Evolutionary conservation across 2,113 vertebrate species (phyloP).

Genomic region (Sphyrna mokarran): DNA sequence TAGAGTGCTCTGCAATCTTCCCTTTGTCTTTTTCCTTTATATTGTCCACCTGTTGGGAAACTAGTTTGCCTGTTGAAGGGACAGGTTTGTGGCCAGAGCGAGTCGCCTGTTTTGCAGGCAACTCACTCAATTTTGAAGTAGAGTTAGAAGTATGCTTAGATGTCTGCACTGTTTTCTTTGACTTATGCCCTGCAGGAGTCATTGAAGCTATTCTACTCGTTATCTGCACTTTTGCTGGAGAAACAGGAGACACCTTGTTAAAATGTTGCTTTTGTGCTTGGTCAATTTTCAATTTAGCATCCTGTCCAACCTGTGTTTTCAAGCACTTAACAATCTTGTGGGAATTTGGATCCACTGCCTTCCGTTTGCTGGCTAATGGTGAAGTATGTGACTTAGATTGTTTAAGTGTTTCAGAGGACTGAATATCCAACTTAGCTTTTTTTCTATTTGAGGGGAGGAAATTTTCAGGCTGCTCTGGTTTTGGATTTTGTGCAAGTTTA

Average conservation of each 20-base stretch:
- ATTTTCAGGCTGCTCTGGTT: conserved; percentile 35
- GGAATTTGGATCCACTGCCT: conserved; percentile 51
- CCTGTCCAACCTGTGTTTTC: conserved; percentile 59
- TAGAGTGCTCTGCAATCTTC: conserved; percentile 47
- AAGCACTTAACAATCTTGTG: conserved; percentile 67
- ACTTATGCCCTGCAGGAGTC: not conserved
- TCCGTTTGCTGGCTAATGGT: conserved; percentile 61
- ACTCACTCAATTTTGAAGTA: not conserved
- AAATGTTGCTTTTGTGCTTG: not conserved
- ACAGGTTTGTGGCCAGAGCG: conserved; percentile 55
- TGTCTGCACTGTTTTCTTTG: not conserved
- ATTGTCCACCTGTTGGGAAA: conserved; percentile 55
- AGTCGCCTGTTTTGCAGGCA: conserved; percentile 48
- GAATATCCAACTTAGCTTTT: conserved; percentile 57
- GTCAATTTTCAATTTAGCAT: conserved; percentile 44
- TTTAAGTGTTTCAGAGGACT: conserved; percentile 47
- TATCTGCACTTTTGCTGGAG: not conserved
- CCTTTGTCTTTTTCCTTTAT: conserved; percentile 50
- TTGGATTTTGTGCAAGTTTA: conserved; percentile 44
- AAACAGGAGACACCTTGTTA: not conserved
- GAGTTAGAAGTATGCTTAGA: conserved; percentile 19
- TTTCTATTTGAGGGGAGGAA: conserved; percentile 37
- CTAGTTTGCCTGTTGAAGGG: conserved; percentile 45
- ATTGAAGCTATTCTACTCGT: not conserved
- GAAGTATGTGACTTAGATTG: conserved; percentile 33